These are phyloP conservation scores for Rambutsinella grinnellia DNA, from an alignment of 2,888 invertebrate species.

Conservation along the genomic window DNA sequence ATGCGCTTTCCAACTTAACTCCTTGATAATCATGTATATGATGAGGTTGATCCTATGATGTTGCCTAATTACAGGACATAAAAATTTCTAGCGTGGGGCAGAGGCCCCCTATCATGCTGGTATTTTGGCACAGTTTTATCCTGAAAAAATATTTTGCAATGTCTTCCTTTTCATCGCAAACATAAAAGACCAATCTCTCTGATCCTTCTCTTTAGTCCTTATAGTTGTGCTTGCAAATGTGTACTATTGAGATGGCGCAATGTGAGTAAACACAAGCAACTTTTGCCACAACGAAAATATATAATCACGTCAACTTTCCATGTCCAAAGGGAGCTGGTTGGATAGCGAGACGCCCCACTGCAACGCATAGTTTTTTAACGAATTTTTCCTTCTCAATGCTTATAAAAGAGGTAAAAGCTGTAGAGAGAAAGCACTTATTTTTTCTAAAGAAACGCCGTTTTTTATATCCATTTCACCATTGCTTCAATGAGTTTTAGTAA, in stretches of 20 bases:
- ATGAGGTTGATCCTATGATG: constrained; percentile 22
- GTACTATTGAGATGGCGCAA: not conserved
- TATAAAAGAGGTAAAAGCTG: too few species aligned
- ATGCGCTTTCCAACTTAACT: not conserved
- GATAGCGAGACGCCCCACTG: too few species aligned
- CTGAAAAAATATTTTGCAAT: not conserved
- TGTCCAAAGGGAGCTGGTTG: too few species aligned
- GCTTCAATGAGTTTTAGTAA: too few species aligned
- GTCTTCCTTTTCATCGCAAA: not conserved
- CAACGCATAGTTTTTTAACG: too few species aligned
- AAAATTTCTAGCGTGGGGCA: constrained; percentile 20
- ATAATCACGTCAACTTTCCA: not conserved
- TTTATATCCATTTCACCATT: too few species aligned
- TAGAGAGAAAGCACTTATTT: too few species aligned
- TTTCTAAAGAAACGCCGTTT: too few species aligned
- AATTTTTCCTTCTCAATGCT: too few species aligned
- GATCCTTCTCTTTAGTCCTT: constrained; percentile 21
- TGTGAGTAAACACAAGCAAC: not conserved
- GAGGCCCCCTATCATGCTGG: constrained; percentile 22
- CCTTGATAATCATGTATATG: constrained; percentile 9
- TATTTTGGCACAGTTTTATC: constrained; percentile 30
- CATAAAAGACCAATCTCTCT: constrained; percentile 9
- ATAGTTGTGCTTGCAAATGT: not conserved
- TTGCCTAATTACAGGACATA: not conserved
- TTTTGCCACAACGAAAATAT: not conserved